Base-by-base conservation (phyloP, 2,113 vertebrate species). In the Formicarius rufipectus region DNA sequence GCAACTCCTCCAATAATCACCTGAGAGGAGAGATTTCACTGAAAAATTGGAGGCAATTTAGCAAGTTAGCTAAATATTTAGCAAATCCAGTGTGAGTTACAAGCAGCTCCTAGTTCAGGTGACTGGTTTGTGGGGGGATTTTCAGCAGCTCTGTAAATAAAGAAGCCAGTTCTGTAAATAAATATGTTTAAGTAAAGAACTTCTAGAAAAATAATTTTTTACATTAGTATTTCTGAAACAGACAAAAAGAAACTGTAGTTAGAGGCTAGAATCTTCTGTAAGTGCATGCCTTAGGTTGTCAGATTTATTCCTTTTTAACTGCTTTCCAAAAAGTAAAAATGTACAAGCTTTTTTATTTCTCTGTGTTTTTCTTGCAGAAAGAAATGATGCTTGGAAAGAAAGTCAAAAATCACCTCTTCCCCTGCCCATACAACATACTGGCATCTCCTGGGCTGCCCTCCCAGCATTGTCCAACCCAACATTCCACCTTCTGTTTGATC, bases 1-100 rank as follows among this genome's bases (percentile, higher is more conserved):
- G 37, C 27, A 55, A 84, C 45, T 73, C 47, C 56, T 55, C 17
- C 47, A 4, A 15, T 0, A 21, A 4, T 5, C 79, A 16, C 40
- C 14, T 4, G 28, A 15, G 6, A 33, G 33, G 19, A 9, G 19
- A 9, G 19, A 50, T n/a, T 15, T 7, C 47, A 0, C 31, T 15
- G 60, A 50, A 49, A 53, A 55, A 1, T 1, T 1, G 24, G 68
- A 49, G 25, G 15, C 1, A 9, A 1, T 3, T 30, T 1, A 2
- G 25, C 31, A 15, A 23, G 12, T 0, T 4, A 24, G 68, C 44
- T 19, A 9, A 1, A 18, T 27, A 2, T 47, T 28, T 44, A 44
- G 9, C 5, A 44, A 64, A 64, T 31, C 28, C n/a, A 37, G 11
- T 0, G 7, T 1, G 14, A 52, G 35, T 10, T 53, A 14, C 1